Conservation (phyloP, 2,888 invertebrate genomes). For the Lacanobia wlatinum region DNA sequence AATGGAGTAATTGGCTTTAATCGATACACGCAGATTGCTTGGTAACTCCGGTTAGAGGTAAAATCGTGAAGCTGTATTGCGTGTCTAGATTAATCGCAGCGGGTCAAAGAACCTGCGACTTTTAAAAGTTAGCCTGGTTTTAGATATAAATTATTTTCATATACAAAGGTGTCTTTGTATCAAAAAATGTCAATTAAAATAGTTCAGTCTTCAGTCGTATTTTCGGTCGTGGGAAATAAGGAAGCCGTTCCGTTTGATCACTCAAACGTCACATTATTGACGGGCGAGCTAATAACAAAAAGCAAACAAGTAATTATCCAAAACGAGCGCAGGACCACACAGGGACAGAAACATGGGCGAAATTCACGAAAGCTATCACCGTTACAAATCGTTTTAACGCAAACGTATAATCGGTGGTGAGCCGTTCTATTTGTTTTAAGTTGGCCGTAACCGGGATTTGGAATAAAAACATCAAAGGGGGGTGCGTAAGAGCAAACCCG, state of each 20-base stretch:
- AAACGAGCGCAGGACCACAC: slow-evolving; percentile 84
- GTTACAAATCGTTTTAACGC: slow-evolving; percentile 89
- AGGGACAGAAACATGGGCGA: slow-evolving; percentile 81
- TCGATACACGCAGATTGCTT: slow-evolving; percentile 50
- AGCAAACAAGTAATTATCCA: slow-evolving; percentile 76
- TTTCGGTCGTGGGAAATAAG: slow-evolving; percentile 68
- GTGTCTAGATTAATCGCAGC: slow-evolving; percentile 56
- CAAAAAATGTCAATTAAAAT: slow-evolving; percentile 52
- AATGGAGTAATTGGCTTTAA: slow-evolving; percentile 54
- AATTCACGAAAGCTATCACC: slow-evolving; percentile 88
- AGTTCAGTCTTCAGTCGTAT: slow-evolving; percentile 44
- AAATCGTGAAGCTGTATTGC: slow-evolving; percentile 57
- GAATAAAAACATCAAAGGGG: slow-evolving; percentile 90
- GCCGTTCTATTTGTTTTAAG: slow-evolving; percentile 90
- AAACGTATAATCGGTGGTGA: slow-evolving; percentile 88
- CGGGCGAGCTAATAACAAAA: slow-evolving; percentile 75
- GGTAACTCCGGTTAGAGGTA: slow-evolving; percentile 50
- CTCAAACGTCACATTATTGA: slow-evolving; percentile 79
- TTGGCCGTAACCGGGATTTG: slow-evolving; percentile 88
- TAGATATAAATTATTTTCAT: slow-evolving; percentile 37
- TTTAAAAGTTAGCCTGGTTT: slow-evolving; percentile 45
- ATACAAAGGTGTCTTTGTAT: slow-evolving; percentile 35
- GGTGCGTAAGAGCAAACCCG: slow-evolving; percentile 86
- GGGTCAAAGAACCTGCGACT: slow-evolving; percentile 62
- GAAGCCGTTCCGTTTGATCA: slow-evolving; percentile 76